Percentiles rank a stretch among this genome's conserved stretches.
Conservation (phyloP, 2,888 invertebrate species). For the Onthophagus sagittarius region DNA sequence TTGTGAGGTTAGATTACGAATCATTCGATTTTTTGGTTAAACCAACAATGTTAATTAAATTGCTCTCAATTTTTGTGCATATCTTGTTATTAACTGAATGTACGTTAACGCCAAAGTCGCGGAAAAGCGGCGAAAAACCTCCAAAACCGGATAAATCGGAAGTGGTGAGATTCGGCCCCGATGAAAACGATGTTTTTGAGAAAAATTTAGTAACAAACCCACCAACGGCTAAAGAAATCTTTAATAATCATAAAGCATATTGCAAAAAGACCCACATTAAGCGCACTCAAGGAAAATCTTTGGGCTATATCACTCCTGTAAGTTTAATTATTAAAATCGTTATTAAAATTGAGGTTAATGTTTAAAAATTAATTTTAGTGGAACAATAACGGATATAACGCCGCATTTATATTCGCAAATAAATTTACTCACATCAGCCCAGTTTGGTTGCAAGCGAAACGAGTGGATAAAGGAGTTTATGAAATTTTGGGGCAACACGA, state of each 20-base stretch:
- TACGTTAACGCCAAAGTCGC: conserved; percentile 40
- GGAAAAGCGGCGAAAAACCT: conserved; percentile 31
- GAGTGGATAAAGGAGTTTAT: conserved; percentile 60
- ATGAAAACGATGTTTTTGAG: conserved; percentile 56
- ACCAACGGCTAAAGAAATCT: conserved; percentile 67
- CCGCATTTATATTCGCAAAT: conserved; percentile 82
- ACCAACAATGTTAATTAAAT: too few relatives aligned
- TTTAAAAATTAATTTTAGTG: conserved; percentile 63
- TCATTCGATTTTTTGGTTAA: too few relatives aligned
- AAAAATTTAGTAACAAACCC: conserved; percentile 66
- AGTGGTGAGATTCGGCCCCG: conserved; percentile 35
- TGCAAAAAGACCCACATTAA: conserved; percentile 63
- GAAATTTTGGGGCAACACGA: conserved; percentile 74
- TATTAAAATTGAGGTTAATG: too few relatives aligned
- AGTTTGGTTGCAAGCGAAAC: conserved; percentile 87
- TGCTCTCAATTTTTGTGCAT: not conserved
- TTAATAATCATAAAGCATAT: conserved; percentile 72
- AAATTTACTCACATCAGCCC: conserved; percentile 92
- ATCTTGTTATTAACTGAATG: conserved; percentile 31
- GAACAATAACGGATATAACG: conserved; percentile 91
- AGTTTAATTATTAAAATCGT: conserved; percentile 40
- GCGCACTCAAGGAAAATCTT: conserved; percentile 68
- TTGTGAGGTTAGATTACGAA: too few relatives aligned
- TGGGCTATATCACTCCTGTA: conserved; percentile 92
- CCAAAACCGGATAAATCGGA: conserved; percentile 17